Conservation (phyloP, 2,797 vertebrate genomes). For the Gymnoscopelus microlampas region DNA sequence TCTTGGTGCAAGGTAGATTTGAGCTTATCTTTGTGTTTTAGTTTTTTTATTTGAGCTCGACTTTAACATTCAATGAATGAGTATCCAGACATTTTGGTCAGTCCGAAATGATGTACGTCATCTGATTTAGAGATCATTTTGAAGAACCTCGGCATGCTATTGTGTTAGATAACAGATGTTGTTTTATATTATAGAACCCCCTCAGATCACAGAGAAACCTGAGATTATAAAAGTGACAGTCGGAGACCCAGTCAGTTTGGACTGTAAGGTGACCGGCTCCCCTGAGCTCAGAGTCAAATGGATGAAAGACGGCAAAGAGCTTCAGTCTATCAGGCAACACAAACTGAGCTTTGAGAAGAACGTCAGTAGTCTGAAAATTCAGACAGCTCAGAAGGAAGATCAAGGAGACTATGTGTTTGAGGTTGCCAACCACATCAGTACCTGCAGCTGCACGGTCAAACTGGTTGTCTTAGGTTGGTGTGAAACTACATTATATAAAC, state of each 20-base stretch:
- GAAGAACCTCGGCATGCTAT: neutral
- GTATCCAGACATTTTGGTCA: neutral
- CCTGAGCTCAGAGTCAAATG: slow-evolving; percentile 94
- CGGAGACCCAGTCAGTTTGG: slow-evolving; percentile 93
- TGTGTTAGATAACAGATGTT: slow-evolving; percentile 12
- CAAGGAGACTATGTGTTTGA: slow-evolving; percentile 92
- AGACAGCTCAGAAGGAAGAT: slow-evolving; percentile 89
- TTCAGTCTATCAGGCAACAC: slow-evolving; percentile 93
- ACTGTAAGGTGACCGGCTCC: slow-evolving; percentile 93
- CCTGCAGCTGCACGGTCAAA: slow-evolving; percentile 89
- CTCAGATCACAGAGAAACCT: slow-evolving; percentile 92
- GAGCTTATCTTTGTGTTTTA: neutral
- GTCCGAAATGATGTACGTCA: neutral
- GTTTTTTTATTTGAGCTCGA: no score
- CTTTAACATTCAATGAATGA: no score
- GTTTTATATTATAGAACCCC: slow-evolving; percentile 86
- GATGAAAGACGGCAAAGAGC: slow-evolving; percentile 91
- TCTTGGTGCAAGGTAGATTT: slow-evolving; percentile 93
- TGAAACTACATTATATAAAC: neutral
- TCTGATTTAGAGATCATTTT: neutral
- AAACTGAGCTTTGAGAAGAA: slow-evolving; percentile 94
- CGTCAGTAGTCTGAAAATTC: slow-evolving; percentile 92
- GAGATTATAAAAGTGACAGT: slow-evolving; percentile 92
- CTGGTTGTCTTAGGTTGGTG: slow-evolving; percentile 94
- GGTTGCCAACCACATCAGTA: slow-evolving; percentile 94